Base-by-base conservation (phyloP, 1,140 invertebrate species). In the Aporrectodea caliginosa region DNA sequence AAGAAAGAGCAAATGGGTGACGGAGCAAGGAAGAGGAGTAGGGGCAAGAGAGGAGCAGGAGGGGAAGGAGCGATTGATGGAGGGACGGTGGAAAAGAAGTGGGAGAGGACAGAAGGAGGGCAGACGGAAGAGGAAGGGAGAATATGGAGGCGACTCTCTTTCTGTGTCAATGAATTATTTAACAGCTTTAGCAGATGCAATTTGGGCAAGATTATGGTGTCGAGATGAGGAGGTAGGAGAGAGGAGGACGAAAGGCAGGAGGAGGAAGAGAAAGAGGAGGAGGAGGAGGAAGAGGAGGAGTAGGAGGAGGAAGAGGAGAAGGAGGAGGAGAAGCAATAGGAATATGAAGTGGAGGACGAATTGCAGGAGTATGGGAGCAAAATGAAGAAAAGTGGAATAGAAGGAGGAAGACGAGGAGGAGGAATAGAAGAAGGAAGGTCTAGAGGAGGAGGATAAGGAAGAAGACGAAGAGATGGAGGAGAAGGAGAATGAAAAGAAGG, bases 131-230 rank as follows among this genome's bases (percentile, higher is more conserved):
- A 22, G 43, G 43, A 58, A 22, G 43, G 22, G 22, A 58, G 43
- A 58, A 6, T 6, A 22, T 6, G 6, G 6, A 22, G 43, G 22
- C n/a, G n/a, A n/a, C n/a, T n/a, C n/a, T n/a, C n/a, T n/a, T n/a
- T n/a, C n/a, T n/a, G n/a, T 58, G 43, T 58, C 43, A 58, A 58
- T 58, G 43, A 58, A 58, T 58, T 58, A 58, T 58, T 58, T 58
- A 58, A 58, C 43, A 58, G 43, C 43, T 22, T 58, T 58, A 58
- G 43, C 6, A 58, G 43, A 58, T 12, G 43, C 43, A 58, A 58
- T 58, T 58, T 58, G 6, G 22, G 6, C 43, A 58, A 58, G 43
- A 58, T 58, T 58, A 58, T 58, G 6, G 6, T 58, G 43, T 58
- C 43, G 43, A 6, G 43, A 58, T 58, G 6, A 58, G 43, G 6